Percentiles rank a stretch among this genome's conserved stretches.
Evolutionary conservation across 2,797 vertebrate species (phyloP).

Genomic region (Pempheris klunzingeri): DNA sequence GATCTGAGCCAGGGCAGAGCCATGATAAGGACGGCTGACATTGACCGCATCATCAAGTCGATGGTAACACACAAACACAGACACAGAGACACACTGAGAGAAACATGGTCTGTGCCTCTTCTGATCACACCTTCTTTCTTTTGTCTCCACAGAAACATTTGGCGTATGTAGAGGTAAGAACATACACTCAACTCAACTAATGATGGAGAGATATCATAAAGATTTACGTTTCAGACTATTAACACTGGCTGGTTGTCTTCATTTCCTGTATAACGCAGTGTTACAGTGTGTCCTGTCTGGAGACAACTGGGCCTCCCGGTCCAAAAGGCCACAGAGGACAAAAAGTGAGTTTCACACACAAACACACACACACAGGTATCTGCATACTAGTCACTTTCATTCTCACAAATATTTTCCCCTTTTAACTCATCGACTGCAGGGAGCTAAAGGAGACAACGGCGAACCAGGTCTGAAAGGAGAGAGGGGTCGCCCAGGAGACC

Average conservation of each 20-base stretch:
- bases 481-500: constrained; percentile 84
- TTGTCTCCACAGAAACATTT: constrained; percentile 88
- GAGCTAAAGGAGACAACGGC: constrained; percentile 95
- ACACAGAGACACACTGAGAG: background rate
- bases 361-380: constrained; percentile 6
- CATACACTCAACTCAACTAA: background rate
- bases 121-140: constrained; percentile 44
- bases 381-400: background rate
- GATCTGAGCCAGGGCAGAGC: constrained; percentile 71
- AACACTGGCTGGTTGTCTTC: constrained; percentile 21
- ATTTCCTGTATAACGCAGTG: constrained; percentile 84
- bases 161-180: constrained; percentile 90
- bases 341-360: constrained; percentile 87
- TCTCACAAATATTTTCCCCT: constrained; percentile 8
- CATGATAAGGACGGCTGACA: constrained; percentile 77
- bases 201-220: background rate
- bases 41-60: constrained; percentile 91
- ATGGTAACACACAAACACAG: constrained; percentile 86
- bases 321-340: constrained; percentile 92
- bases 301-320: constrained; percentile 89
- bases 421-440: constrained; percentile 81
- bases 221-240: background rate
- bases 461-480: constrained; percentile 88
- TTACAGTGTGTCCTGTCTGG: constrained; percentile 91
- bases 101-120: background rate